These are phyloP conservation scores for Leucoraja erinaceus DNA, from an alignment of 2,113 vertebrate genomes.

Conservation along the genomic window DNA sequence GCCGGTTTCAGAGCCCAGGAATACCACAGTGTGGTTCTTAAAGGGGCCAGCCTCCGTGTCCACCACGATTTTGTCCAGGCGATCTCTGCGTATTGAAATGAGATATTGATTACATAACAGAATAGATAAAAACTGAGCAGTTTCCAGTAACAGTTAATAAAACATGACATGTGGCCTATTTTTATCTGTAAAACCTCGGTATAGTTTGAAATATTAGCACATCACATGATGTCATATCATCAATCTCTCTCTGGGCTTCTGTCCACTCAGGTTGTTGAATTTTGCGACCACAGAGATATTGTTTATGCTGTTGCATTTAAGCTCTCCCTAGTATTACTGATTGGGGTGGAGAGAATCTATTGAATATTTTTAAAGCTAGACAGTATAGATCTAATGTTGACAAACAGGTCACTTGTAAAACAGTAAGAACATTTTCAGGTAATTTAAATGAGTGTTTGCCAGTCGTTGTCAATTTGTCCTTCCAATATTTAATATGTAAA, in stretches of 20 bases:
- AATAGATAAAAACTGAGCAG: not conserved
- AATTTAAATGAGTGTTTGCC: not conserved
- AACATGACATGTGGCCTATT: not conserved
- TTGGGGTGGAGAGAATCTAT: not conserved
- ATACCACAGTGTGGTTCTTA: constrained; percentile 80
- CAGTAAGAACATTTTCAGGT: not conserved
- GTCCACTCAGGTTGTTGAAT: not conserved
- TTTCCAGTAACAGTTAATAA: not conserved
- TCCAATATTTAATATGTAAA: too few relatives aligned
- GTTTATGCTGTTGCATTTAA: not conserved
- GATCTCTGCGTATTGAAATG: constrained; percentile 62
- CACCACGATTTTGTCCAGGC: constrained; percentile 85
- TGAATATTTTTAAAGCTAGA: not conserved
- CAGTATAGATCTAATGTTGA: not conserved
- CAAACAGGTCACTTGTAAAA: not conserved
- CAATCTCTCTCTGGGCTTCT: not conserved
- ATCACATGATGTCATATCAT: not conserved
- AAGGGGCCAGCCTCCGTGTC: constrained; percentile 76
- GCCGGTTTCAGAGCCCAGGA: constrained; percentile 82
- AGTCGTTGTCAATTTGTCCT: too few relatives aligned
- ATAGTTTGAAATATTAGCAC: not conserved
- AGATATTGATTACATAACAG: not conserved
- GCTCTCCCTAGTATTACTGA: not conserved
- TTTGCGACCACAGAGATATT: not conserved
- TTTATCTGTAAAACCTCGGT: not conserved